Evolutionary conservation across 2,113 vertebrate genomes (phyloP).

Genomic region (Gallinago media): DNA sequence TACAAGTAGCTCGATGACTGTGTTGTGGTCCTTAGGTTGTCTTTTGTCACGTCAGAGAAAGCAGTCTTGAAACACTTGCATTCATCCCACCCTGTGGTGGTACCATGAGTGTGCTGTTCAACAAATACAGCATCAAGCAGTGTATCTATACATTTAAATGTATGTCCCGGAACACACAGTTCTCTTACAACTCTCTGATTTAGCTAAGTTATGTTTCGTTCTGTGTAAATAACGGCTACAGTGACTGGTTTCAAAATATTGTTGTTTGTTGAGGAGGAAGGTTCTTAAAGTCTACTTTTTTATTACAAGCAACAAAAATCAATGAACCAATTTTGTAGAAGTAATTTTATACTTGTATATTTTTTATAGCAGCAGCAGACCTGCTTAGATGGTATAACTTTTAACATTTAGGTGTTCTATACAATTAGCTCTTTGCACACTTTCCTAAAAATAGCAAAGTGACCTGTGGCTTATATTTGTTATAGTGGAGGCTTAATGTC

Average conservation of each 20-base stretch:
- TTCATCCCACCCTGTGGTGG: background rate
- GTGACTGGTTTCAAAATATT: slow-evolving; percentile 3
- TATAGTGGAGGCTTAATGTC: background rate
- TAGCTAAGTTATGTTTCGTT: background rate
- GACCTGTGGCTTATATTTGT: slow-evolving; percentile 1
- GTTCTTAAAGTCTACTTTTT: slow-evolving; percentile 67
- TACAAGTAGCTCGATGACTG: background rate
- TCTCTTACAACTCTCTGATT: background rate
- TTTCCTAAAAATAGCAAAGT: slow-evolving; percentile 53
- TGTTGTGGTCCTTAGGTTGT: slow-evolving; percentile 28
- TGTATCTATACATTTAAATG: background rate
- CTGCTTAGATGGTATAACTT: slow-evolving; percentile 57
- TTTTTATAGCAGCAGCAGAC: slow-evolving; percentile 76
- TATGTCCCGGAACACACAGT: background rate
- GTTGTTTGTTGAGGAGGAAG: slow-evolving; percentile 11
- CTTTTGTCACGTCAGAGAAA: background rate
- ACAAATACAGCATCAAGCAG: background rate
- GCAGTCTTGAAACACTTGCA: slow-evolving; percentile 43
- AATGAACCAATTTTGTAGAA: slow-evolving; percentile 75
- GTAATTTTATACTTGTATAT: slow-evolving; percentile 83
- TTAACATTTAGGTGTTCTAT: slow-evolving; percentile 34
- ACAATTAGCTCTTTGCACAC: slow-evolving; percentile 65
- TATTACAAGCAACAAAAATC: slow-evolving; percentile 56
- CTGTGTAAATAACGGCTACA: slow-evolving; percentile 26
- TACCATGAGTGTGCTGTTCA: background rate